phyloP scores from a whole-genome alignment of 2,113 vertebrate species.

The Cebus imitator region DNA sequence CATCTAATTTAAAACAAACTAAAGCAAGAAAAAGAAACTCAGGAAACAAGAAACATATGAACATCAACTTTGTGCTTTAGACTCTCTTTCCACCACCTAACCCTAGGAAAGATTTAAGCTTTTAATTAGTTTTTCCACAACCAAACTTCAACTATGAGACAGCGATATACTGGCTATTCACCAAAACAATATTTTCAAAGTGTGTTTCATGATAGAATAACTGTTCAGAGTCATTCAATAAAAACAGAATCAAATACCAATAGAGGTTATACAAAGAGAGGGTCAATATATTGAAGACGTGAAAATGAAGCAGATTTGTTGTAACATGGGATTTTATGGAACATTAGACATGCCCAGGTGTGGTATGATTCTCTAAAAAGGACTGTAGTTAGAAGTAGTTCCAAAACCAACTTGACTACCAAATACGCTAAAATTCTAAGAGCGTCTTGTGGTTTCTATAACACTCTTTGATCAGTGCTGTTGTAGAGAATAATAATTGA shows the following conservation, averaged over 20 bases:
- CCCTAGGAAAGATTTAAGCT: neutral
- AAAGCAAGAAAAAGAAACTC: neutral
- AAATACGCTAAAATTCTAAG: neutral
- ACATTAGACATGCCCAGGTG: neutral
- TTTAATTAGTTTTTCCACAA: neutral
- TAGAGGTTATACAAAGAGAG: neutral
- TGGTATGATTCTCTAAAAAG: neutral
- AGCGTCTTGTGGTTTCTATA: neutral
- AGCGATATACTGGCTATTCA: neutral
- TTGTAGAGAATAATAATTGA: neutral
- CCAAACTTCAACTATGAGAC: neutral
- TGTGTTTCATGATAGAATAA: neutral
- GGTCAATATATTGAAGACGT: neutral
- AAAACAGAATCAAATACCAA: neutral
- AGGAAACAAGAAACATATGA: neutral
- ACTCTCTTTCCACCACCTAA: neutral
- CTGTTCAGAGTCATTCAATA: neutral
- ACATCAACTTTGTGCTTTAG: neutral
- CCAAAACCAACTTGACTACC: neutral
- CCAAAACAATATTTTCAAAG: neutral
- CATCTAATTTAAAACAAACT: neutral
- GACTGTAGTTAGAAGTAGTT: neutral
- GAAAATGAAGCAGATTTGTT: neutral
- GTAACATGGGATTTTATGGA: neutral
- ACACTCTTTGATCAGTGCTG: neutral